Evolutionary conservation across 2,888 invertebrate genomes (phyloP).

Genomic region (Hirudinaria manillensis): DNA sequence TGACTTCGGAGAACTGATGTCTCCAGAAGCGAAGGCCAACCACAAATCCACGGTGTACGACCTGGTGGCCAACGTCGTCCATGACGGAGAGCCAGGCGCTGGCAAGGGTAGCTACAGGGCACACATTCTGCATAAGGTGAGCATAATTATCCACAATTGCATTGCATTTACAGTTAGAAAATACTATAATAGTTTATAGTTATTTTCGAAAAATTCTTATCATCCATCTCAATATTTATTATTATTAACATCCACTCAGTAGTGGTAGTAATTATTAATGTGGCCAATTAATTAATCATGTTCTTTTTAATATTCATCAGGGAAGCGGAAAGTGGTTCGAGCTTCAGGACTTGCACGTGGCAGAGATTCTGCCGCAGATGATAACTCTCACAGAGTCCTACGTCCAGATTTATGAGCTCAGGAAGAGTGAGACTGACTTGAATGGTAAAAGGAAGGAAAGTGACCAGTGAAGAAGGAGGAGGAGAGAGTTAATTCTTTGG

Average conservation of each 20-base stretch:
- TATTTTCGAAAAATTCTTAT: background rate
- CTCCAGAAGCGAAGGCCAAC: constrained; percentile 64
- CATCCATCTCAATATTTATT: background rate
- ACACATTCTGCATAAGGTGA: constrained; percentile 75
- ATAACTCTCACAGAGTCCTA: constrained; percentile 97
- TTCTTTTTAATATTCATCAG: constrained; percentile 47
- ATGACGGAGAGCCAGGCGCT: constrained; percentile 81
- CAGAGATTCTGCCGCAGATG: constrained; percentile 97
- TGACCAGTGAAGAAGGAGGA: too few relatives aligned
- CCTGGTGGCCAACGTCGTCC: constrained; percentile 95
- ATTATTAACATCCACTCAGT: too few relatives aligned
- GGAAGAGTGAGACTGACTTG: too few relatives aligned
- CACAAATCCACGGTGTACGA: constrained; percentile 74
- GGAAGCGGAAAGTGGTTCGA: constrained; percentile 80
- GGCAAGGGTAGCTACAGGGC: constrained; percentile 87
- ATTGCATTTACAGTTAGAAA: background rate
- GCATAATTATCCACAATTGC: background rate
- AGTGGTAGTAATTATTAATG: too few relatives aligned
- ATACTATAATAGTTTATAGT: background rate
- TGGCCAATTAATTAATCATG: too few relatives aligned
- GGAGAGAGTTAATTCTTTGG: too few relatives aligned
- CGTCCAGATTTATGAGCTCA: constrained; percentile 60
- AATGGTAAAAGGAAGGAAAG: too few relatives aligned
- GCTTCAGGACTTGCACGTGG: constrained; percentile 91
- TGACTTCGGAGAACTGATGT: constrained; percentile 89